A percentile compares a stretch with the other conserved stretches of the same genome.
phyloP scores from a whole-genome alignment of 92 coral and sea anemone genomes.

The Palythoa grandiflora region DNA sequence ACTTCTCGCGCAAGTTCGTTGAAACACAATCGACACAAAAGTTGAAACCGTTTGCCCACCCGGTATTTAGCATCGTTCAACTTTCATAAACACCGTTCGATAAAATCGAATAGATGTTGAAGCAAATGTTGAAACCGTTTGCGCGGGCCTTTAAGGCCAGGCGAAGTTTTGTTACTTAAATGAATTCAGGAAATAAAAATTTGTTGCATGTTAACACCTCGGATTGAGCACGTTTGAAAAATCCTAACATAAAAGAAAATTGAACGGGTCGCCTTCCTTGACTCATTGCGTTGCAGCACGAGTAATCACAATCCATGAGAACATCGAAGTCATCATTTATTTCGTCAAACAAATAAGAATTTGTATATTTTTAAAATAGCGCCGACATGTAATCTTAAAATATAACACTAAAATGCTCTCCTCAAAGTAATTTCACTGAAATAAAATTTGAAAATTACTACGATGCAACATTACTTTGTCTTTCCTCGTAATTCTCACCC shows the following conservation, averaged over 20 bases:
- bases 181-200: too few species aligned
- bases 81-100: too few species aligned
- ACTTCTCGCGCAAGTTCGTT: too few species aligned
- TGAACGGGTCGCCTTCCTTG: too few species aligned
- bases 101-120: too few species aligned
- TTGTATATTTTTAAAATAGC: not conserved
- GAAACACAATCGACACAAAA: too few species aligned
- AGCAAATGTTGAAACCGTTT: too few species aligned
- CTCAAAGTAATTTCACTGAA: not conserved
- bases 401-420: not conserved
- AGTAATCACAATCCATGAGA: not conserved
- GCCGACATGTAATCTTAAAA: not conserved
- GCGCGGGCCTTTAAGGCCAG: not conserved
- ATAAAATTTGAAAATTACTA: not conserved
- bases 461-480: not conserved
- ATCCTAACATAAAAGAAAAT: too few species aligned
- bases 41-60: too few species aligned
- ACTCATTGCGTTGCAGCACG: not conserved
- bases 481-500: not conserved
- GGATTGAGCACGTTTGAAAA: too few species aligned
- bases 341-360: not conserved
- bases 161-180: not conserved
- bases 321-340: not conserved
- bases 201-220: too few species aligned
- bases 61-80: too few species aligned